These are phyloP conservation scores for Anoplius nigerrimus DNA, from an alignment of 2,888 invertebrate species.

Conservation along the genomic window DNA sequence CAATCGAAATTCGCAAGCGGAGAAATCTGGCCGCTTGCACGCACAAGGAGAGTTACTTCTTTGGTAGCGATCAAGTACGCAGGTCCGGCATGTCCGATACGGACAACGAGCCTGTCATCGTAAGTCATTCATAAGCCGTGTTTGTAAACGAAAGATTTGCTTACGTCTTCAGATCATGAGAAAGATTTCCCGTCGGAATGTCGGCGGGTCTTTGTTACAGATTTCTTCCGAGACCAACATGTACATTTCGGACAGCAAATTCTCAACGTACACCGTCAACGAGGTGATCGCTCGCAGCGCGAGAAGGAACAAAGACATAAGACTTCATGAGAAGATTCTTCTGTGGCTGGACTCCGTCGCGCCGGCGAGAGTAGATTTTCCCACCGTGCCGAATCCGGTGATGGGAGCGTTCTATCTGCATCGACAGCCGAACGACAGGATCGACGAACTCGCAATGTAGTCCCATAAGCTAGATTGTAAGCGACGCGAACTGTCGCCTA, in stretches of 20 bases:
- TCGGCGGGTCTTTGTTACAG: constrained; percentile 19
- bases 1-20: constrained; percentile 37
- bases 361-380: background rate
- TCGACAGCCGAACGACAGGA: no score
- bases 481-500: no score
- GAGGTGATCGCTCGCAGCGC: constrained; percentile 1
- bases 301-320: background rate
- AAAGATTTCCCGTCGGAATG: no score
- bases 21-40: constrained; percentile 38
- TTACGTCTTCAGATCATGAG: no score
- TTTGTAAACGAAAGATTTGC: background rate
- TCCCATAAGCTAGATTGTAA: no score
- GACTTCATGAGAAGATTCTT: constrained; percentile 19
- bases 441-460: background rate
- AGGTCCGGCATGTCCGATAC: no score
- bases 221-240: constrained; percentile 21
- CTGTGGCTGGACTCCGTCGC: constrained; percentile 15
- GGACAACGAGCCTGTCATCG: no score
- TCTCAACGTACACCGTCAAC: constrained; percentile 19
- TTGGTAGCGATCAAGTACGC: no score
- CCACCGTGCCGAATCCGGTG: background rate
- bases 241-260: constrained; percentile 20
- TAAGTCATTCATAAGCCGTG: no score
- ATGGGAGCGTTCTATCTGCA: constrained; percentile 2
- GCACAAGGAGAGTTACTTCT: constrained; percentile 4